Base-by-base conservation (phyloP, 2,797 vertebrate species). In the Prunella strophiata region DNA sequence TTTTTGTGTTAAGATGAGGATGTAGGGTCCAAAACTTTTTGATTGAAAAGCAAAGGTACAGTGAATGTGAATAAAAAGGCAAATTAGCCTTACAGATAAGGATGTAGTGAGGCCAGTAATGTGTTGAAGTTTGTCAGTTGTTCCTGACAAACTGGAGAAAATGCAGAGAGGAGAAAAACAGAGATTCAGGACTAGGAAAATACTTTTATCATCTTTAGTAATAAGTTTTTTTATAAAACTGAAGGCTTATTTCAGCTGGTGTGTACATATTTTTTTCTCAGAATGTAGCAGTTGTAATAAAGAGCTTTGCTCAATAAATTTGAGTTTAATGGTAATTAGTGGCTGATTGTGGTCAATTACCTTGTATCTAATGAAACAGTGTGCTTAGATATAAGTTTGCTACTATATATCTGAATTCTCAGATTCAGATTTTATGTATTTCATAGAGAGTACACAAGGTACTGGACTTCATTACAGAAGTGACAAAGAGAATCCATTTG, bases 221-320 rank as follows among this genome's bases (percentile, higher is more conserved):
- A 5, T 23, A 65, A n/a, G 2, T n/a, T 43, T 42, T 62, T 59
- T 88, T 58, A 15, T 79, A n/a, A 67, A 76, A 55, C 7, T n/a
- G 22, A 65, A 62, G 22, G 3, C 5, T 79, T 79, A 32, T 55
- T 71, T 86, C 38, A 75, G 22, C 3, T 45, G 7, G 22, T 40
- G 10, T 13, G 10, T 25, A 14, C 0, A 0, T 59, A 26, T 27
- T 70, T 88, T 65, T 5, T 10, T 47, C 51, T 40, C 13, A 55
- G 45, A 48, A 67, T n/a, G 5, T 2, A 36, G 36, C 32, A 27
- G 20, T 45, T 59, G 2, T 10, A 55, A 11, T 22, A 26, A 19
- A 36, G 14, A 34, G 20, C 55, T 88, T 66, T 30, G 3, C 36
- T 54, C n/a, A 32, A 5, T 26, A 50, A 82, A 14, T 65, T 42